These are phyloP conservation scores for Latrodectus elegans DNA, from an alignment of 2,888 invertebrate genomes.

Conservation along the genomic window DNA sequence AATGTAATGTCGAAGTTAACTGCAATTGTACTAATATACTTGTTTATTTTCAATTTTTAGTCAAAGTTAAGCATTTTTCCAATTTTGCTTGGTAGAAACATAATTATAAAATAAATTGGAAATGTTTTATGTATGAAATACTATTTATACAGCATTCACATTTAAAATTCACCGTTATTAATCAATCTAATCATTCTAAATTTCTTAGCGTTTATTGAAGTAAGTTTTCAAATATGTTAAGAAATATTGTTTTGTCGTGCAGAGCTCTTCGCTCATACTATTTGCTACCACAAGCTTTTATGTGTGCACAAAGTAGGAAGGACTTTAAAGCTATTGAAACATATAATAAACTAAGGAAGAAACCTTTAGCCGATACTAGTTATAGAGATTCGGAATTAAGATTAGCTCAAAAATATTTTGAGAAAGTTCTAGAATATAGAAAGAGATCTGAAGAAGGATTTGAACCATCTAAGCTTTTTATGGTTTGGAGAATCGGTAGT, in stretches of 20 bases:
- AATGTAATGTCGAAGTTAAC: too few relatives aligned
- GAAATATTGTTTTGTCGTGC: neutral
- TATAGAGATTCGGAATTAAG: constrained; percentile 10
- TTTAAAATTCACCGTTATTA: too few relatives aligned
- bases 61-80: too few relatives aligned
- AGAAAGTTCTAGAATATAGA: constrained; percentile 52
- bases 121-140: too few relatives aligned
- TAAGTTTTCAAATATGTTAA: neutral
- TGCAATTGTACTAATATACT: too few relatives aligned
- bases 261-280: neutral
- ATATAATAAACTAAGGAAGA: constrained; percentile 53
- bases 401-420: constrained; percentile 33
- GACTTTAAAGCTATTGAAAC: constrained; percentile 61
- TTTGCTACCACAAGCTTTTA: constrained; percentile 9
- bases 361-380: constrained; percentile 40
- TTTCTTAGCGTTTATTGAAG: too few relatives aligned
- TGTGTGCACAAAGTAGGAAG: constrained; percentile 60
- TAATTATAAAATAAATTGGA: too few relatives aligned
- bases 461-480: constrained; percentile 63
- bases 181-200: too few relatives aligned
- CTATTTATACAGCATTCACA: too few relatives aligned
- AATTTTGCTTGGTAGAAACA: too few relatives aligned
- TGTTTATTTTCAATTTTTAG: too few relatives aligned
- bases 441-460: constrained; percentile 54
- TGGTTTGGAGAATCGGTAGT: constrained; percentile 55